Evolutionary conservation across 1,140 invertebrate species (phyloP), one percentile per base, ranked within the genome.

Genomic region (Drosophila mayri): DNA sequence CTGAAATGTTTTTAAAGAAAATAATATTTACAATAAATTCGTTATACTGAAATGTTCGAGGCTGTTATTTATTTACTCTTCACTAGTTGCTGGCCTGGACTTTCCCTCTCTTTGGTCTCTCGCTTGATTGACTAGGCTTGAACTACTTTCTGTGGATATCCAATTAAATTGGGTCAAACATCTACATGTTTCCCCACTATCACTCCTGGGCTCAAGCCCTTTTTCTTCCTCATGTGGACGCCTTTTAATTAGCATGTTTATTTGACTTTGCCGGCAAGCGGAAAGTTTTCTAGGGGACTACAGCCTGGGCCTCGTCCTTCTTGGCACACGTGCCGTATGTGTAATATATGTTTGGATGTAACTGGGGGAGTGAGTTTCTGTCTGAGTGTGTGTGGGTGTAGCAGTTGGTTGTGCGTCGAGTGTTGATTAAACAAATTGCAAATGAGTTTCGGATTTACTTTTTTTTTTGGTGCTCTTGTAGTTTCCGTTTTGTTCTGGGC

Each of bases 381-480:
- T 22, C 11, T 67, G 52, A 43, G 8, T 43, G 28, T 49, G 55
- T 55, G 25, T 35, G 46, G 37, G 38, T 72, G 60, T 60, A 37
- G 38, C 62, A 78, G 79, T 62, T 78, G 74, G 67, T 66, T 82
- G 66, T 68, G 74, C 59, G 77, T 64, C 54, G 84, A 90, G 81
- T 90, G 85, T 90, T 90, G 86, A 90, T 90, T 90, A 90, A 90
- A 90, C 81, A 90, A 90, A 90, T 90, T 90, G 81, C 85, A 90
- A 90, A 90, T 90, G 81, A 90, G 85, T 90, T 88, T 85, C 49
- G 73, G 64, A 67, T 70, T 76, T 76, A 74, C 75, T 86, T 22
- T 58, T 30, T 76, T 79, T 81, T 86, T 22, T 61, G 66, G 61
- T 67, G 32, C 38, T 62, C 58, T 60, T 76, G 44, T 59, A 55